These are phyloP conservation scores for Ageneiosus marmoratus DNA, from an alignment of 2,113 vertebrate species.

Conservation along the genomic window DNA sequence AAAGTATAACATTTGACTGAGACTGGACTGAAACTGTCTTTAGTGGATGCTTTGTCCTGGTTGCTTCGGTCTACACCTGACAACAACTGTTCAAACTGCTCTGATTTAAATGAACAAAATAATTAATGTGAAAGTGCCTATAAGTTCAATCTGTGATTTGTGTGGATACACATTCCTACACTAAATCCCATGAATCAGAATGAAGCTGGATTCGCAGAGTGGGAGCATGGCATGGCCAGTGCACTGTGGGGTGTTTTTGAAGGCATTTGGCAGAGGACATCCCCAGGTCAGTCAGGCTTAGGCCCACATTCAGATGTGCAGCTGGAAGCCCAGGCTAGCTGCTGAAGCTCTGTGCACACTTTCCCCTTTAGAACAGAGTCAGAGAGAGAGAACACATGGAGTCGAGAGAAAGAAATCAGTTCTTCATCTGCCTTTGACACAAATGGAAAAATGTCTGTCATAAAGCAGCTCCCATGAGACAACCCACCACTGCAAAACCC, in stretches of 20 bases:
- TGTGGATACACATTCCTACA: neutral
- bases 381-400: conserved; percentile 46
- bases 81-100: neutral
- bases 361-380: conserved; percentile 25
- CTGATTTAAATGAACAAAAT: neutral
- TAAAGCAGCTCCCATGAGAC: conserved; percentile 43
- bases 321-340: conserved; percentile 40
- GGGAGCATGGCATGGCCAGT: neutral
- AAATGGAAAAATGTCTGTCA: conserved; percentile 51
- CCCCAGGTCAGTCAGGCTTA: conserved; percentile 23
- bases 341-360: conserved; percentile 18
- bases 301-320: conserved; percentile 33
- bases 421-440: conserved; percentile 46
- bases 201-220: neutral
- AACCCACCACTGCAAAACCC: conserved; percentile 32
- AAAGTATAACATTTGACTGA: neutral
- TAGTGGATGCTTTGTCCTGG: neutral
- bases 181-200: neutral
- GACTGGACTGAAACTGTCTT: neutral
- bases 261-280: conserved; percentile 9
- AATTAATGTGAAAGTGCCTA: neutral
- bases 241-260: conserved; percentile 7
- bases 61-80: neutral
- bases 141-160: neutral
- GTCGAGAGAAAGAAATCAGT: conserved; percentile 48